Conservation (phyloP, 2,797 vertebrate genomes). For the Darevskia nairensis region DNA sequence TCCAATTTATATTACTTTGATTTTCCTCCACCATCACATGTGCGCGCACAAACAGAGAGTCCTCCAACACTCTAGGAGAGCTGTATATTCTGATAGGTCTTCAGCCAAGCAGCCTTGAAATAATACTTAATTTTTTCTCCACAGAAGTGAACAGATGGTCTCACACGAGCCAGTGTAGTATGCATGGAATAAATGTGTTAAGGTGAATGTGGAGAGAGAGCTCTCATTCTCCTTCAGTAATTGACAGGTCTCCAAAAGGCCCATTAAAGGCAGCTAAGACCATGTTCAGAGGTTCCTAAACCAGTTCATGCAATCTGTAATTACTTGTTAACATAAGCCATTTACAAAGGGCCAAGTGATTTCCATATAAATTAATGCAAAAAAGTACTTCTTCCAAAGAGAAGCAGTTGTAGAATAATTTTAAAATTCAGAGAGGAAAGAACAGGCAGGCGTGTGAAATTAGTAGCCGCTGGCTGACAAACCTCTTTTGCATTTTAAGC, state of each 20-base stretch:
- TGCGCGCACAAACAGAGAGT: not conserved
- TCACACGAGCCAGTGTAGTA: not conserved
- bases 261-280: not conserved
- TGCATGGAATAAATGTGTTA: conserved; percentile 9
- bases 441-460: conserved; percentile 33
- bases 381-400: conserved; percentile 48
- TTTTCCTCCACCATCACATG: not conserved
- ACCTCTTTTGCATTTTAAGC: conserved; percentile 46
- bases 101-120: not conserved
- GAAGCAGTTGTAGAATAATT: conserved; percentile 40
- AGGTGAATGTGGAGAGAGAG: conserved; percentile 24
- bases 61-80: not conserved
- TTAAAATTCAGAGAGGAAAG: conserved; percentile 45
- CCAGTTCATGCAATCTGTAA: conserved; percentile 47
- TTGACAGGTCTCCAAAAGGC: conserved; percentile 42
- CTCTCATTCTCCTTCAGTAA: not conserved
- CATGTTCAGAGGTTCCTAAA: conserved; percentile 24
- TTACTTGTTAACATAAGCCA: conserved; percentile 46
- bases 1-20: not conserved
- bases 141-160: conserved; percentile 8
- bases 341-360: conserved; percentile 49
- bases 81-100: not conserved
- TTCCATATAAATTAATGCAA: conserved; percentile 56
- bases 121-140: not conserved
- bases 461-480: conserved; percentile 39